Base-by-base conservation (phyloP, 2,888 invertebrate species). In the Hirtodrosophila trivittata region DNA sequence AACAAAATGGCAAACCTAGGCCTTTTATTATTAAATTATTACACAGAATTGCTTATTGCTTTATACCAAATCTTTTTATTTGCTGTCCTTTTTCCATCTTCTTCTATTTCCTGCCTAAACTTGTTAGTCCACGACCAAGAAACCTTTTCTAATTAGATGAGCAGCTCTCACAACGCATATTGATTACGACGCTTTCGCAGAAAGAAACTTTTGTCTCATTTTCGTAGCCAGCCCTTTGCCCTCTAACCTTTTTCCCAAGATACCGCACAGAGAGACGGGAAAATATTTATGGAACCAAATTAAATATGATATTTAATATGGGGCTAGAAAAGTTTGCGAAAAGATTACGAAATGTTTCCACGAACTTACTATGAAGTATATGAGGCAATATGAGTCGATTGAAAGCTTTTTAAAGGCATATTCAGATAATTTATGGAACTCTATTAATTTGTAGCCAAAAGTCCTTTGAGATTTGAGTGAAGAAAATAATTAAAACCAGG, bases 21-120 rank as follows among this genome's bases (percentile, higher is more conserved):
- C 82, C 52, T 67, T 73, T 84, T 60, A 59, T 65, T 70, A 81
- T 84, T 84, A 67, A 81, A 84, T 81, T 81, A 81, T 73, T 68
- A 51, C 65, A 56, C 54, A 57, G 62, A 65, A 63, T 71, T 77
- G 71, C 71, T 80, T 77, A 77, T 72, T 77, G 65, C 81, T 72
- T 80, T 69, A 81, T 77, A 63, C 85, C 66, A 77, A 80, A 81
- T 81, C 85, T 84, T 75, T 76, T 60, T n/a, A 14, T 18, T 18
- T 25, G 6, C n/a, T 28, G n/a, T 33, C 8, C 14, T 5, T 46
- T 26, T 5, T 25, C 25, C n/a, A 16, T 21, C 26, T 37, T 13
- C 25, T 8, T 12, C 8, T 26, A 18, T 39, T 50, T 10, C 45
- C 30, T 7, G 13, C 18, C 57, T 54, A 45, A 59, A 64, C 56